Evolutionary conservation across 37 sponge, comb jelly and placozoan genomes (phyloP).

Genomic region (Corticium candelabrum): DNA sequence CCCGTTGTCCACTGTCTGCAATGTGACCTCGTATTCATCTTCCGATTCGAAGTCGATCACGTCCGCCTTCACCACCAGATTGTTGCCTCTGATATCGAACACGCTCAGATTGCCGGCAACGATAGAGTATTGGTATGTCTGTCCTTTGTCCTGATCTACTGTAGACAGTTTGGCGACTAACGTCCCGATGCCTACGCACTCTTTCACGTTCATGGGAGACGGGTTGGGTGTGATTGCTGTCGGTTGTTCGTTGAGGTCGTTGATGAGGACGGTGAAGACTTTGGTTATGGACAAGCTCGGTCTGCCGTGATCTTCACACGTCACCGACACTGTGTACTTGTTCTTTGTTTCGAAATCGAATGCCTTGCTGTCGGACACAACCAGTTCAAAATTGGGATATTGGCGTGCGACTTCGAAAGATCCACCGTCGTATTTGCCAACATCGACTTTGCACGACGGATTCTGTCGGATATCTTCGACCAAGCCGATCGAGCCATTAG

Average conservation of each 20-base stretch:
- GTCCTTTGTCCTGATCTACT: background rate
- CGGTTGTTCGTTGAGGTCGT: conserved; percentile 1
- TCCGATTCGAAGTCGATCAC: background rate
- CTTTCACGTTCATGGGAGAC: background rate
- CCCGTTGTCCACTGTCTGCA: background rate
- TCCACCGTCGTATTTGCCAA: background rate
- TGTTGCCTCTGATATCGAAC: background rate
- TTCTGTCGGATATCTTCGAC: background rate
- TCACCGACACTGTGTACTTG: background rate
- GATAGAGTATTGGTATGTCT: background rate
- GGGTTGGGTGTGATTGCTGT: background rate
- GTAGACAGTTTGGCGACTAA: background rate
- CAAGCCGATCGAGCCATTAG: background rate
- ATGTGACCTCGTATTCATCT: background rate
- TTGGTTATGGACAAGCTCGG: background rate
- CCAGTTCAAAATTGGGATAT: background rate
- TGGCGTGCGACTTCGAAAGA: background rate
- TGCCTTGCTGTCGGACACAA: background rate
- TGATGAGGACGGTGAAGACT: background rate
- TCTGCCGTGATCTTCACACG: conserved; percentile 2
- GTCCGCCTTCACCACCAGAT: background rate
- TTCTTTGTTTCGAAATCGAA: background rate
- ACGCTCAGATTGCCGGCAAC: background rate
- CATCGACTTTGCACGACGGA: background rate
- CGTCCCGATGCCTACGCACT: background rate